These are phyloP conservation scores for Myripristis jacobus DNA, from an alignment of 2,797 vertebrate genomes.

Conservation along the genomic window DNA sequence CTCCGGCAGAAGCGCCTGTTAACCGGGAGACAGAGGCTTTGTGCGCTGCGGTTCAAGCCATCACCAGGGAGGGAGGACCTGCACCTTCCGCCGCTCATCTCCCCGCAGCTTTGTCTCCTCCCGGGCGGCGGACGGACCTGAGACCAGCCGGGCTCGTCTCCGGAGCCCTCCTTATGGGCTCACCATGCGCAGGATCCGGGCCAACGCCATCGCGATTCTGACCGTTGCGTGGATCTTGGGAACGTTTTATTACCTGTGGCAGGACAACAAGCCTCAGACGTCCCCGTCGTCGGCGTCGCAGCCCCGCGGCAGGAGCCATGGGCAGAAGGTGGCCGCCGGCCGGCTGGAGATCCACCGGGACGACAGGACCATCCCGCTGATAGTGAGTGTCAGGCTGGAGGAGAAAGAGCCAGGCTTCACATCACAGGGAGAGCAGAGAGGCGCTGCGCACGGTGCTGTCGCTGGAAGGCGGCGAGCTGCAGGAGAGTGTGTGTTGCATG, in stretches of 20 bases:
- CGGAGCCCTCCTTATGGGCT: conserved; percentile 83
- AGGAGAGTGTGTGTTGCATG: conserved; percentile 81
- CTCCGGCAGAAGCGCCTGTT: conserved; percentile 52
- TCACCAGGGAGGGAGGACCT: conserved; percentile 61
- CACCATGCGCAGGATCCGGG: conserved; percentile 97
- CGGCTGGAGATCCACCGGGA: conserved; percentile 90
- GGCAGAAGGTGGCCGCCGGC: conserved; percentile 80
- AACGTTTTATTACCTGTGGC: conserved; percentile 99
- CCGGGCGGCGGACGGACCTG: conserved; percentile 45
- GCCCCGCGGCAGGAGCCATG: conserved; percentile 76
- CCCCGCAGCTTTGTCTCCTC: conserved; percentile 5
- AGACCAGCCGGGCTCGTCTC: conserved; percentile 66
- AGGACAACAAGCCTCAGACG: conserved; percentile 94
- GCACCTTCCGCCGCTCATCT: conserved; percentile 50
- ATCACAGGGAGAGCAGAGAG: neutral
- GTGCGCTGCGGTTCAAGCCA: conserved; percentile 65
- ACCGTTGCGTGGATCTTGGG: conserved; percentile 98
- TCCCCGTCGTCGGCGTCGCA: conserved; percentile 82
- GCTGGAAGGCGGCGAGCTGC: conserved; percentile 64
- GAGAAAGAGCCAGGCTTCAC: neutral
- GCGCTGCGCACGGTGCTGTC: conserved; percentile 43
- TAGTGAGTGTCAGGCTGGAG: conserved; percentile 83
- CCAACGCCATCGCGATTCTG: conserved; percentile 98
- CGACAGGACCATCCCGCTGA: conserved; percentile 91
- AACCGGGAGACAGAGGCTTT: conserved; percentile 35